Percentiles rank a stretch among this genome's conserved stretches.
phyloP scores from a whole-genome alignment of 2,888 invertebrate genomes.

The Melinopterus prodromus region DNA sequence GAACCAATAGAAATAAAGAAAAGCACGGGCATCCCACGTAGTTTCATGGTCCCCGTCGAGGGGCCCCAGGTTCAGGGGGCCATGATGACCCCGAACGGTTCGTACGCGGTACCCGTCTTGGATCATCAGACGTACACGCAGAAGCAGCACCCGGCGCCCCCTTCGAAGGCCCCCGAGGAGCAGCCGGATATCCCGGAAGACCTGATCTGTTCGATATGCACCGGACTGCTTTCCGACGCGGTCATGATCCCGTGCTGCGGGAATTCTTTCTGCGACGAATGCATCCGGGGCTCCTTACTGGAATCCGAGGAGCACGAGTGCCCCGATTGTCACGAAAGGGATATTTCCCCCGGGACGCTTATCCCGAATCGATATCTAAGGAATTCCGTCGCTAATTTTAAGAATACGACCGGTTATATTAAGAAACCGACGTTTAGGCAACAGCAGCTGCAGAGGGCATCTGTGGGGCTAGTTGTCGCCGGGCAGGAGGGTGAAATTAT shows the following conservation, averaged over 20 bases:
- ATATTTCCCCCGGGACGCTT: conserved; percentile 90
- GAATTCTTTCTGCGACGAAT: conserved; percentile 98
- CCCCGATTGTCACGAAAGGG: conserved; percentile 92
- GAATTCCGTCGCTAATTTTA: conserved; percentile 88
- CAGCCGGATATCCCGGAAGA: conserved; percentile 88
- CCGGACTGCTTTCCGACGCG: conserved; percentile 92
- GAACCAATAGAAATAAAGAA: conserved; percentile 85
- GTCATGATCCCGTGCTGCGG: conserved; percentile 99
- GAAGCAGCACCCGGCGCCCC: conserved; percentile 61
- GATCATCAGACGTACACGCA: conserved; percentile 84
- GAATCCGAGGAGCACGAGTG: conserved; percentile 96
- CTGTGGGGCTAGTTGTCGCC: conserved; percentile 16
- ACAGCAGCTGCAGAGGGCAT: conserved; percentile 22
- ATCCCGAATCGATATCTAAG: conserved; percentile 90
- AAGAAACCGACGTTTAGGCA: conserved; percentile 59
- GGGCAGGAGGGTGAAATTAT: conserved; percentile 15
- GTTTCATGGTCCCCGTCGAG: conserved; percentile 94
- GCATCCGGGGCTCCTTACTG: conserved; percentile 88
- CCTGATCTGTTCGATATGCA: conserved; percentile 90
- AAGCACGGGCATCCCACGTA: conserved; percentile 96
- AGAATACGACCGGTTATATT: conserved; percentile 90
- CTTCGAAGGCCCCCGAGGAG: conserved; percentile 68
- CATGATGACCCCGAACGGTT: conserved; percentile 88
- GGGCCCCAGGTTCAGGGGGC: conserved; percentile 90
- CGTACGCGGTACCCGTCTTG: conserved; percentile 87